Conservation (phyloP, 2,888 invertebrate genomes). For the Sminthurides aquaticus region DNA sequence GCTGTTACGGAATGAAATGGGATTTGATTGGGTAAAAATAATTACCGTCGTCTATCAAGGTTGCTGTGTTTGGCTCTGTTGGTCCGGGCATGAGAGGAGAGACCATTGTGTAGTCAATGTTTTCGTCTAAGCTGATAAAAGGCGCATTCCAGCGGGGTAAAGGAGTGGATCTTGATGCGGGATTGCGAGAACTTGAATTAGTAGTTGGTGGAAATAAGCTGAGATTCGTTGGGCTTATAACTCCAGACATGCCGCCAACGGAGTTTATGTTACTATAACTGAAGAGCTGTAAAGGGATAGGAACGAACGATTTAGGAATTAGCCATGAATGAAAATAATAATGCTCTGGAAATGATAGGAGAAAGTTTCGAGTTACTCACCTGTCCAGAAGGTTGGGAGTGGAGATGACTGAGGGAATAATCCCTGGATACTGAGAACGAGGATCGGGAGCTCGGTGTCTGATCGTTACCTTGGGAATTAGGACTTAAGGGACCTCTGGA, state of each 20-base stretch:
- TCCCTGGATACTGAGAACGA: constrained; percentile 54
- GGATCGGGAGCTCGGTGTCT: constrained; percentile 38
- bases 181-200: constrained; percentile 45
- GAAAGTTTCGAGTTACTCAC: too few relatives aligned
- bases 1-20: too few relatives aligned
- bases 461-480: constrained; percentile 40
- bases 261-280: constrained; percentile 82
- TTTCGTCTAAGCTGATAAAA: constrained; percentile 80
- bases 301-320: constrained; percentile 10
- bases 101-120: constrained; percentile 82
- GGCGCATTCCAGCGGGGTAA: constrained; percentile 74
- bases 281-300: constrained; percentile 63
- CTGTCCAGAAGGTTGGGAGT: constrained; percentile 74
- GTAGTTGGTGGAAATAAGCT: constrained; percentile 67
- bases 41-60: constrained; percentile 77
- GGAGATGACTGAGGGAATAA: constrained; percentile 87
- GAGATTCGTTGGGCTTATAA: constrained; percentile 79
- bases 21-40: too few relatives aligned
- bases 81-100: constrained; percentile 61
- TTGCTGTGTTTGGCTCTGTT: constrained; percentile 60
- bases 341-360: too few relatives aligned
- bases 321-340: not conserved
- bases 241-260: constrained; percentile 64
- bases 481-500: constrained; percentile 39
- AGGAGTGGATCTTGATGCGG: constrained; percentile 52